Percentiles rank a stretch among this genome's conserved stretches.
These are phyloP conservation scores for Bettongia penicillata DNA, from an alignment of 2,113 vertebrate species.

Conservation along the genomic window DNA sequence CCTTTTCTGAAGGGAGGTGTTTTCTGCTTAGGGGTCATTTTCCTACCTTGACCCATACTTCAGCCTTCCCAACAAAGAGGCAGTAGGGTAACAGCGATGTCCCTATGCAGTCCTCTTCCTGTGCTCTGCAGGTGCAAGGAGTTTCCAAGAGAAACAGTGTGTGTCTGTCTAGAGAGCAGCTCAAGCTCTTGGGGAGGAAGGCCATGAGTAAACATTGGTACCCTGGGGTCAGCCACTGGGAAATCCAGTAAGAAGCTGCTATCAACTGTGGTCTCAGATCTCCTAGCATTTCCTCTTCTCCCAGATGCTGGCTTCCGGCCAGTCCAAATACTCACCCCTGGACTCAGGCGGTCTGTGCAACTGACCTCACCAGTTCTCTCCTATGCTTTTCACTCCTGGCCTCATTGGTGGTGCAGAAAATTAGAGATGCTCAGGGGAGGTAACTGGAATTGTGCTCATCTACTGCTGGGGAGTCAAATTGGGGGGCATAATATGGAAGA, in stretches of 20 bases:
- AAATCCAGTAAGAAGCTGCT: conserved; percentile 67
- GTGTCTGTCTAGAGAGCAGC: conserved; percentile 53
- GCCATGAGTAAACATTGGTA: conserved; percentile 78
- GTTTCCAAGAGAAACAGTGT: conserved; percentile 61
- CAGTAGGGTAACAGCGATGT: neutral
- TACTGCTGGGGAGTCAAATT: neutral
- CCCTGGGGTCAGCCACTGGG: conserved; percentile 76
- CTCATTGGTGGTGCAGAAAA: neutral
- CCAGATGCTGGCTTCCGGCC: conserved; percentile 75
- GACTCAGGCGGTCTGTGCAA: neutral
- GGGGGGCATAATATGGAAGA: neutral
- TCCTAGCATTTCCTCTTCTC: conserved; percentile 68
- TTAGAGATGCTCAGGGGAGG: neutral
- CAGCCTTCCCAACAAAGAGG: neutral
- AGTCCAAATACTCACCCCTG: conserved; percentile 22
- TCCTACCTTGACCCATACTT: neutral
- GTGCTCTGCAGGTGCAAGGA: conserved; percentile 23
- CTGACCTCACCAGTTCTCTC: neutral
- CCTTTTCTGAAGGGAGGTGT: neutral
- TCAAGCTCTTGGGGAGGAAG: conserved; percentile 74
- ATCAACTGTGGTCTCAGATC: conserved; percentile 59
- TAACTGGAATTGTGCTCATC: neutral
- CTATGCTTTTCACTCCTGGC: neutral
- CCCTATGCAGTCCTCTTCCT: conserved; percentile 39
- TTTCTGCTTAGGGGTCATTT: neutral